A percentile compares a stretch with the other conserved stretches of the same genome.
phyloP scores from a whole-genome alignment of 2,888 invertebrate species.

The Lasioglossum vierecki region DNA sequence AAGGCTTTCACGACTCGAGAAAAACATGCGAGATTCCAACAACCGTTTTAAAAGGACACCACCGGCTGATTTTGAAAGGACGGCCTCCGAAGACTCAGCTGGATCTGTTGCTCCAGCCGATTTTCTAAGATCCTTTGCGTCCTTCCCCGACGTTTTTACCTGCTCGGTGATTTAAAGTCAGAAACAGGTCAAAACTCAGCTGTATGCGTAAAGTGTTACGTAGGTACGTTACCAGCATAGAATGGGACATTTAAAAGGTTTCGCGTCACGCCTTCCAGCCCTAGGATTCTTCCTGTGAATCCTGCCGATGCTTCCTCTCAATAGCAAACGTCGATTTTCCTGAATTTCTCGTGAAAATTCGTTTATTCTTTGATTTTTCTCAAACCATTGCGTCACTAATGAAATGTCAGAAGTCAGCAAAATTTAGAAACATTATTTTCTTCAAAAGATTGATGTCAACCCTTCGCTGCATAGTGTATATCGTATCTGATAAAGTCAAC shows the following conservation, averaged over 20 bases:
- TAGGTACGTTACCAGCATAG: slow-evolving; percentile 17
- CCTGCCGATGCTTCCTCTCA: slow-evolving; percentile 10
- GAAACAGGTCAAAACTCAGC: slow-evolving; percentile 62
- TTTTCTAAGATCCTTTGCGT: slow-evolving; percentile 15
- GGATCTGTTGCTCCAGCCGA: slow-evolving; percentile 33
- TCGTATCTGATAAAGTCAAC: too few relatives aligned
- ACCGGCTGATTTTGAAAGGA: slow-evolving; percentile 44
- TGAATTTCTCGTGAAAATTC: background rate
- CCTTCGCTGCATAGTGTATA: too few relatives aligned
- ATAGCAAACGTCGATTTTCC: background rate
- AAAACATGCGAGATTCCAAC: background rate
- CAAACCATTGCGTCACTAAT: background rate
- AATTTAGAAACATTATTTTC: too few relatives aligned
- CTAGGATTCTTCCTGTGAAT: background rate
- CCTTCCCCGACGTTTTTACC: slow-evolving; percentile 56
- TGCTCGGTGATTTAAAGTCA: slow-evolving; percentile 62
- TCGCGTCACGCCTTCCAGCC: slow-evolving; percentile 22
- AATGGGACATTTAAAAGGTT: slow-evolving; percentile 46
- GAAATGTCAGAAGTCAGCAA: background rate
- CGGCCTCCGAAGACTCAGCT: slow-evolving; percentile 41
- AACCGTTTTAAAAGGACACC: slow-evolving; percentile 14
- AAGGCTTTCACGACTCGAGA: background rate
- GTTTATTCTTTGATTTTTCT: background rate
- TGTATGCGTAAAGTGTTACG: slow-evolving; percentile 57
- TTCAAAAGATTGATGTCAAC: too few relatives aligned